phyloP scores from a whole-genome alignment of 2,797 vertebrate species.

The Meriones psammophilus region DNA sequence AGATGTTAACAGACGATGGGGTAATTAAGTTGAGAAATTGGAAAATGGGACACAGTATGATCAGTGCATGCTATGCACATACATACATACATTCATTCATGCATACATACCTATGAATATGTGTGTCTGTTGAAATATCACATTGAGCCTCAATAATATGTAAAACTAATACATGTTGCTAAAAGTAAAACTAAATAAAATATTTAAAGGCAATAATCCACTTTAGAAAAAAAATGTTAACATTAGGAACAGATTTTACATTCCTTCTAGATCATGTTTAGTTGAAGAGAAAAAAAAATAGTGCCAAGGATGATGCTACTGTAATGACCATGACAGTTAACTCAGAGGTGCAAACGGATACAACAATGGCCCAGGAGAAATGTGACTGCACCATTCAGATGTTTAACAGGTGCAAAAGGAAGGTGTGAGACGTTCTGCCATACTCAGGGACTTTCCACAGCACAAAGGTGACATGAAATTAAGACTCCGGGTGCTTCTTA shows the following conservation, averaged over 20 bases:
- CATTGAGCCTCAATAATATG: background rate
- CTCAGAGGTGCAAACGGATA: background rate
- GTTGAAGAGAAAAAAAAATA: background rate
- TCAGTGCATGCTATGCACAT: background rate
- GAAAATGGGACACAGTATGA: background rate
- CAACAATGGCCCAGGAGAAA: too few relatives aligned
- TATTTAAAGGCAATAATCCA: background rate
- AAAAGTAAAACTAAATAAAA: background rate
- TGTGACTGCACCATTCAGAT: background rate
- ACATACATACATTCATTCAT: background rate
- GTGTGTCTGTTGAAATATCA: background rate
- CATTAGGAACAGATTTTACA: background rate
- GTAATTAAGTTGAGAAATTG: background rate
- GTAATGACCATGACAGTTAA: background rate
- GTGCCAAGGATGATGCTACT: background rate
- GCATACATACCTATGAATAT: background rate
- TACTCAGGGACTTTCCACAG: background rate
- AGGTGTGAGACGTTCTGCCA: background rate
- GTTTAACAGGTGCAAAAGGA: background rate
- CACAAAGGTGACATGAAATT: background rate
- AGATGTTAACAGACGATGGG: background rate
- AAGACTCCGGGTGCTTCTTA: background rate
- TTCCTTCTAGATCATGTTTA: background rate
- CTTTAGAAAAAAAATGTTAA: background rate
- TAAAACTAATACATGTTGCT: background rate